Conservation (phyloP, 2,113 vertebrate genomes). For the Chaenocephalus aceratus region DNA sequence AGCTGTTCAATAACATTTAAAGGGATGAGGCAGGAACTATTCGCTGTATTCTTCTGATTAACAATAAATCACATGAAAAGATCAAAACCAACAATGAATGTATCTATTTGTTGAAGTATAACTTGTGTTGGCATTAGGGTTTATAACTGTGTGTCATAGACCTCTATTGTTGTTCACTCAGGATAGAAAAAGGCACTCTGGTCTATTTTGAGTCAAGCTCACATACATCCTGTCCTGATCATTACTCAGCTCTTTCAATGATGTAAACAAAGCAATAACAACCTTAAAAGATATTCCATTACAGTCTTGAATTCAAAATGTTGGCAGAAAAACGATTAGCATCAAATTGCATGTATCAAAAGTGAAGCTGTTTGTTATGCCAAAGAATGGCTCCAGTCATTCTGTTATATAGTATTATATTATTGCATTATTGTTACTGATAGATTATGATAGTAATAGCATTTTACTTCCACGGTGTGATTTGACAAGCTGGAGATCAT, state of each 20-base stretch:
- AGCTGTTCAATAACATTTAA: neutral
- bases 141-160: neutral
- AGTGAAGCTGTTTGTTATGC: too few relatives aligned
- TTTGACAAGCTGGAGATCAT: neutral
- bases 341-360: too few relatives aligned
- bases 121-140: neutral
- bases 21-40: neutral
- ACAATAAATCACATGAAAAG: neutral
- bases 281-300: neutral
- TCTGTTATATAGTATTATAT: neutral
- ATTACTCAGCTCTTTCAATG: neutral
- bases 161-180: neutral
- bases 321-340: neutral
- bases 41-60: neutral
- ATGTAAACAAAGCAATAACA: neutral
- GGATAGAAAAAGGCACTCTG: neutral
- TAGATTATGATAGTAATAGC: neutral
- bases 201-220: neutral
- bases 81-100: slow-evolving; percentile 3
- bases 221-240: neutral
- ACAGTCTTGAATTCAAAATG: neutral
- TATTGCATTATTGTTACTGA: neutral
- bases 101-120: neutral
- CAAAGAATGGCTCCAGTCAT: too few relatives aligned
- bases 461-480: neutral